These are phyloP conservation scores for Ctenosaura bakeri DNA, from an alignment of 2,797 vertebrate genomes.

Conservation along the genomic window DNA sequence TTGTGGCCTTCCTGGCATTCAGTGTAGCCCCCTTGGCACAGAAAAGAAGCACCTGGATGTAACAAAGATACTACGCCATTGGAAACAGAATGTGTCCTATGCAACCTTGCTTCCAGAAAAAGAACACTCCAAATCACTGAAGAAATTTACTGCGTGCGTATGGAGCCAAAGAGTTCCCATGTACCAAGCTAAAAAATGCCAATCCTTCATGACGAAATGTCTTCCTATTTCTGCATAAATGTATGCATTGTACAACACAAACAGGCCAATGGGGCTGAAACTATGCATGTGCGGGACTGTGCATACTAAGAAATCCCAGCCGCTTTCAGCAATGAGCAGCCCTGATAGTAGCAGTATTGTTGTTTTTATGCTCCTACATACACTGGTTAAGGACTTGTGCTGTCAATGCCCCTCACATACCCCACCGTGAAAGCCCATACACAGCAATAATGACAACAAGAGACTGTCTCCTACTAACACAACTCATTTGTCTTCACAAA, in stretches of 20 bases:
- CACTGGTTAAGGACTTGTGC: constrained; percentile 32
- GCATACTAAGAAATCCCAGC: constrained; percentile 19
- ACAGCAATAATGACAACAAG: constrained; percentile 41
- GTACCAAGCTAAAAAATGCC: background rate
- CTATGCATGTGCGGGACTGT: constrained; percentile 30
- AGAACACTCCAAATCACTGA: background rate
- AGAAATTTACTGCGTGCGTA: background rate
- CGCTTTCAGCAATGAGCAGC: constrained; percentile 6
- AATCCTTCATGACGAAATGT: background rate
- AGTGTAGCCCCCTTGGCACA: no score
- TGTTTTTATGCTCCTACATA: constrained; percentile 33
- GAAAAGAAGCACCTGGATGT: no score
- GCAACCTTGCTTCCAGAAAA: background rate
- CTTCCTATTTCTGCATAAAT: constrained; percentile 23
- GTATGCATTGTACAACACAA: constrained; percentile 20
- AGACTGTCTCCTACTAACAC: constrained; percentile 31
- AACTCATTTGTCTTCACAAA: constrained; percentile 46
- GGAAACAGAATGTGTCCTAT: background rate
- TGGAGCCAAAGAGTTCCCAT: background rate
- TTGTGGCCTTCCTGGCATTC: no score
- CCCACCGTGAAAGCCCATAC: constrained; percentile 35
- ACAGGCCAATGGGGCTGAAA: constrained; percentile 24
- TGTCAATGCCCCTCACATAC: constrained; percentile 40
- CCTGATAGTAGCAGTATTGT: constrained; percentile 41
- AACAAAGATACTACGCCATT: background rate